phyloP scores from a whole-genome alignment of 2,888 invertebrate genomes.

The Polyommatus iphigenia region DNA sequence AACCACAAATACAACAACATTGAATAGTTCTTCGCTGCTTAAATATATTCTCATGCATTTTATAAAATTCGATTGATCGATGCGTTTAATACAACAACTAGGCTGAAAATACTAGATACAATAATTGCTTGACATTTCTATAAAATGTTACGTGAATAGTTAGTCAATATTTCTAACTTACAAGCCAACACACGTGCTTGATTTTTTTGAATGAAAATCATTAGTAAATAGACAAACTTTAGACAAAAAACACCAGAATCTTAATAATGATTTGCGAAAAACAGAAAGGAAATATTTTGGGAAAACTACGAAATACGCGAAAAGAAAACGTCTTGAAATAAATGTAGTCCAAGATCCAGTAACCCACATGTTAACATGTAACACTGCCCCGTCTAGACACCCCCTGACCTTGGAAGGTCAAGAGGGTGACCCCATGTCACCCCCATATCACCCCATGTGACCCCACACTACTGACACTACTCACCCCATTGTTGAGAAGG shows the following conservation, averaged over 20 bases:
- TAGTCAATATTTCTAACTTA: too few relatives aligned
- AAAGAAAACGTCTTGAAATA: not conserved
- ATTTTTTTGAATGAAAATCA: too few relatives aligned
- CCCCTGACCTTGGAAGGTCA: constrained; percentile 38
- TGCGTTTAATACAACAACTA: too few relatives aligned
- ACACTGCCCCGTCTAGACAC: constrained; percentile 32
- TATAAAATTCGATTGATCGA: too few relatives aligned
- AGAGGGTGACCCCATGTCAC: constrained; percentile 41
- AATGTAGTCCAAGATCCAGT: not conserved
- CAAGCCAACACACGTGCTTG: too few relatives aligned
- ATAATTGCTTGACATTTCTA: too few relatives aligned
- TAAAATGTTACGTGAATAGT: too few relatives aligned
- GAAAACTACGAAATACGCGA: not conserved
- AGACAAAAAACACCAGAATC: not conserved
- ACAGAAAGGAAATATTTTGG: not conserved
- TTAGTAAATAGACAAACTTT: not conserved
- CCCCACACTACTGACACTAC: constrained; percentile 23
- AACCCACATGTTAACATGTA: constrained; percentile 11
- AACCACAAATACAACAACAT: too few relatives aligned
- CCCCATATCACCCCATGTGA: not conserved
- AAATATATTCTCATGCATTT: too few relatives aligned
- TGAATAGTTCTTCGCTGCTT: too few relatives aligned
- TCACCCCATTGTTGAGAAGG: not conserved
- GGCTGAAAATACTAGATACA: too few relatives aligned
- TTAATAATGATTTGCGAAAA: too few relatives aligned